Conservation (phyloP, 1,140 invertebrate genomes). For the Hypsibius dujardini region DNA sequence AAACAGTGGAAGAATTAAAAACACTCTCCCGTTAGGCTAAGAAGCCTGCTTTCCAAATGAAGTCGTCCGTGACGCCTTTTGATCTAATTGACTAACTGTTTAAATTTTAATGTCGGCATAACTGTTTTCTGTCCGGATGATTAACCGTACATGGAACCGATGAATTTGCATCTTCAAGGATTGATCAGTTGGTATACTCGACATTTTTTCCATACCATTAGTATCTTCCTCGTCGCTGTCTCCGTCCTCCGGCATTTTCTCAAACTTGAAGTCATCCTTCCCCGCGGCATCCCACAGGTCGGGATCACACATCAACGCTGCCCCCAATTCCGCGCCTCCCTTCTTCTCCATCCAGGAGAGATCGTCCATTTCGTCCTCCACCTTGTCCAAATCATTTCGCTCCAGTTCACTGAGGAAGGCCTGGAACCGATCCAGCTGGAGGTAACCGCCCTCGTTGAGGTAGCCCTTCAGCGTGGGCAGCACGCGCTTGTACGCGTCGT, state of each 20-base stretch:
- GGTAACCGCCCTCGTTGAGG: conserved; percentile 67
- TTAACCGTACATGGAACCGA: no score
- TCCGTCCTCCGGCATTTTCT: no score
- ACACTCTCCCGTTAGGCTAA: no score
- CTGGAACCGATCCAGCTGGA: conserved; percentile 69
- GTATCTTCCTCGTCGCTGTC: conserved; percentile 12
- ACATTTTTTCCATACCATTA: no score
- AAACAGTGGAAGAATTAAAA: no score
- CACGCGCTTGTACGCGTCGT: conserved; percentile 66
- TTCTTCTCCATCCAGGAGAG: conserved; percentile 66
- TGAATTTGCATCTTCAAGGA: no score
- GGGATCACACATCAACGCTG: not conserved
- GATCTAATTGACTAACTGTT: no score
- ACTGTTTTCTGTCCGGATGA: no score
- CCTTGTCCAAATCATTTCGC: conserved; percentile 61
- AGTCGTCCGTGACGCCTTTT: no score
- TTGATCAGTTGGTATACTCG: no score
- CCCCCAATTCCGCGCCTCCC: conserved; percentile 29
- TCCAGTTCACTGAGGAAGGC: conserved; percentile 59
- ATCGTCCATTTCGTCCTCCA: conserved; percentile 64
- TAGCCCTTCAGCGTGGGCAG: conserved; percentile 74
- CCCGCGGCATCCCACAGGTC: conserved; percentile 7
- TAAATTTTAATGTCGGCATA: no score
- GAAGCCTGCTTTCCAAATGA: no score
- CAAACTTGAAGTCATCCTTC: conserved; percentile 12